phyloP scores from a whole-genome alignment of 2,797 vertebrate genomes.

The Rallus crepitans region DNA sequence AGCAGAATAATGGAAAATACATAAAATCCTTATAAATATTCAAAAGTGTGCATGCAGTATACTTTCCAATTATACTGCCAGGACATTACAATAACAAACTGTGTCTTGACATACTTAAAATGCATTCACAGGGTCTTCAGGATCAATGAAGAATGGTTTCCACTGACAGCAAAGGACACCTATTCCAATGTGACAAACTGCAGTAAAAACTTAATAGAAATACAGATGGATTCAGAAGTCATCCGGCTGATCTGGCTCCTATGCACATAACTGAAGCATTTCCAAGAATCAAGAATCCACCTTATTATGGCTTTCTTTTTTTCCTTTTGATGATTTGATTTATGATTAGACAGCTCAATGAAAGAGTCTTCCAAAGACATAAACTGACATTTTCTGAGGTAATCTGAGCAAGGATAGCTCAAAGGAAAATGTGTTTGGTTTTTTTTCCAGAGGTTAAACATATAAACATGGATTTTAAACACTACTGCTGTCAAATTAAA shows the following conservation, averaged over 20 bases:
- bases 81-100: background rate
- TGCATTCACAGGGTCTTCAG: background rate
- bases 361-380: background rate
- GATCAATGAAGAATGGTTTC: background rate
- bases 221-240: background rate
- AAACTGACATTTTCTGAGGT: background rate
- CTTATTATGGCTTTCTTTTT: background rate
- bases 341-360: background rate
- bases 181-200: background rate
- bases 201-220: background rate
- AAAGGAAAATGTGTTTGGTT: background rate
- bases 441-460: background rate
- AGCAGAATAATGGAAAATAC: constrained; percentile 1
- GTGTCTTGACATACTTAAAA: background rate
- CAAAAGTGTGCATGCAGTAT: background rate
- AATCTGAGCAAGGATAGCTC: background rate
- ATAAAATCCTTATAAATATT: constrained; percentile 28
- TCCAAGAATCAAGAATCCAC: background rate
- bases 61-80: background rate
- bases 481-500: background rate
- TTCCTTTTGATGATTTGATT: background rate
- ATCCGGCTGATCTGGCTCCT: background rate
- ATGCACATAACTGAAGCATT: background rate
- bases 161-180: background rate
- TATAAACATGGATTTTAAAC: background rate